A percentile compares a stretch with the other conserved stretches of the same genome.
Conservation (phyloP, 2,797 vertebrate species). For the Bryconaethiops microstoma region DNA sequence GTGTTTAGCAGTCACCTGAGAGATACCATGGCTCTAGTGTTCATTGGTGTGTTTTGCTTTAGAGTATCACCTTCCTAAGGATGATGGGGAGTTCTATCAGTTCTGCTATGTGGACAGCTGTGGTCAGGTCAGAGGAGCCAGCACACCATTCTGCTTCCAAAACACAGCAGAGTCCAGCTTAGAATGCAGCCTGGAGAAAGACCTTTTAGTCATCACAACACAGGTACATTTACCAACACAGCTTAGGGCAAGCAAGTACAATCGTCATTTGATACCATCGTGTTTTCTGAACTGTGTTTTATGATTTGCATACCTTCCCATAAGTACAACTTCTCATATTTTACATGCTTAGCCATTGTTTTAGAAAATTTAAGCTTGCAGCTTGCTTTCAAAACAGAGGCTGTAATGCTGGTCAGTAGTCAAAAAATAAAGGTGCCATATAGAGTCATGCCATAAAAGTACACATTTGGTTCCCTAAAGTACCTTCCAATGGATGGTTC, state of each 20-base stretch:
- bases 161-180: slow-evolving; percentile 62
- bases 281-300: not conserved
- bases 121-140: slow-evolving; percentile 85
- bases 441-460: not conserved
- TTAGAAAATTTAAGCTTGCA: not conserved
- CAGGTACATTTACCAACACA: slow-evolving; percentile 73
- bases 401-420: not conserved
- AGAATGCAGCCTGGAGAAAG: slow-evolving; percentile 73
- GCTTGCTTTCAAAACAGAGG: not conserved
- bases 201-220: slow-evolving; percentile 87
- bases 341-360: not conserved
- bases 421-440: not conserved
- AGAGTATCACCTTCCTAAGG: slow-evolving; percentile 92
- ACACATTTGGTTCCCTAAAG: not conserved
- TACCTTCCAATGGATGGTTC: not conserved
- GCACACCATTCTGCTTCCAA: slow-evolving; percentile 87
- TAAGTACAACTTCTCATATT: not conserved
- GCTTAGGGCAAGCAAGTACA: not conserved
- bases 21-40: not conserved
- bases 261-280: not conserved
- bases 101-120: slow-evolving; percentile 90
- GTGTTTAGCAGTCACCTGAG: not conserved
- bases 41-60: slow-evolving; percentile 19
- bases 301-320: not conserved
- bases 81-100: slow-evolving; percentile 89